A percentile compares a stretch with the other conserved stretches of the same genome.
phyloP scores from a whole-genome alignment of 2,113 vertebrate genomes.

The Corythoichthys intestinalis region DNA sequence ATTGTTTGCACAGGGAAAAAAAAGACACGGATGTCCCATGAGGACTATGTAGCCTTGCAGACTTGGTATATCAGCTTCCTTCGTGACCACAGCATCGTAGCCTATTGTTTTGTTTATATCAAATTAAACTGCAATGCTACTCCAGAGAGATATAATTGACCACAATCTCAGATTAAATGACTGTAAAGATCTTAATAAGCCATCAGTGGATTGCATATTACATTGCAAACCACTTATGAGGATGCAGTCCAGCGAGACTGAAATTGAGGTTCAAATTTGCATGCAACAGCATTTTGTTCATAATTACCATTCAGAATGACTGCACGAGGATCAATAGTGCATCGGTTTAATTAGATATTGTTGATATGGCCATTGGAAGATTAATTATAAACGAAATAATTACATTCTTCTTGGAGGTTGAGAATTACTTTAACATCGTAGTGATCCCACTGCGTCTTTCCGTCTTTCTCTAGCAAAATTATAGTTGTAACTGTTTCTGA shows the following conservation, averaged over 20 bases:
- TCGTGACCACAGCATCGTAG: slow-evolving; percentile 66
- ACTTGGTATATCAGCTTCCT: slow-evolving; percentile 68
- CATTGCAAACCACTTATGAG: slow-evolving; percentile 67
- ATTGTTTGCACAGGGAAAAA: slow-evolving; percentile 54
- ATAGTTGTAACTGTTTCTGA: slow-evolving; percentile 6
- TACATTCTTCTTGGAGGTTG: slow-evolving; percentile 7
- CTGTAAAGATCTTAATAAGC: slow-evolving; percentile 75
- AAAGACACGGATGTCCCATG: slow-evolving; percentile 52
- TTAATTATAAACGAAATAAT: slow-evolving; percentile 46
- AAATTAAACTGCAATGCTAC: slow-evolving; percentile 73
- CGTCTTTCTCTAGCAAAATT: slow-evolving; percentile 2
- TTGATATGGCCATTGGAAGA: slow-evolving; percentile 50
- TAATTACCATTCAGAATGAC: slow-evolving; percentile 53
- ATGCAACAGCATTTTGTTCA: slow-evolving; percentile 54
- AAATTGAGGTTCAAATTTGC: slow-evolving; percentile 61
- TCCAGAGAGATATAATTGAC: slow-evolving; percentile 71
- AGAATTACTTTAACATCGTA: slow-evolving; percentile 27
- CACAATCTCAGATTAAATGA: slow-evolving; percentile 72
- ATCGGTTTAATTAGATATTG: slow-evolving; percentile 66
- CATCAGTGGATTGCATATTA: slow-evolving; percentile 69
- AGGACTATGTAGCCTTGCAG: slow-evolving; percentile 34
- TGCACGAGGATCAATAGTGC: slow-evolving; percentile 59
- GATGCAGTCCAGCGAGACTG: slow-evolving; percentile 53
- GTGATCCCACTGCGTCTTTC: slow-evolving; percentile 15
- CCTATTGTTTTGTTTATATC: slow-evolving; percentile 73